Conservation (phyloP, 1,140 invertebrate species). For the Ceratina calcarata region DNA sequence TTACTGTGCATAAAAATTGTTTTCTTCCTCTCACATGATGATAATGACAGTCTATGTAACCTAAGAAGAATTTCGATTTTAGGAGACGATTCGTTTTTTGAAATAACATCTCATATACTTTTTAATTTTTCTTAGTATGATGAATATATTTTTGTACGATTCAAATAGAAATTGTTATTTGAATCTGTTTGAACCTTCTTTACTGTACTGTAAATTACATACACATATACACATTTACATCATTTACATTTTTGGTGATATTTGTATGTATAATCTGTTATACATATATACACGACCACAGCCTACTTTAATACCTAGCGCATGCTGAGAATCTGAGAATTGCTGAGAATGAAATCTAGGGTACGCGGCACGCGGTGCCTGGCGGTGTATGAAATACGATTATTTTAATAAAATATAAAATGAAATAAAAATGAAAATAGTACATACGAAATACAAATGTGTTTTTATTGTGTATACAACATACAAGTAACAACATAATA, state of each 20-base stretch:
- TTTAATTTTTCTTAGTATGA: neutral
- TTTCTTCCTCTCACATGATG: neutral
- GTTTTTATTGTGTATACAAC: too few relatives aligned
- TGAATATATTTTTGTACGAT: neutral
- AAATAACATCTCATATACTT: conserved; percentile 37
- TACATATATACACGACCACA: too few relatives aligned
- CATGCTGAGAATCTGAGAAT: too few relatives aligned
- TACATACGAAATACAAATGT: too few relatives aligned
- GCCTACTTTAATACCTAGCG: too few relatives aligned
- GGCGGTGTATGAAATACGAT: too few relatives aligned
- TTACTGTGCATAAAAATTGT: conserved; percentile 9
- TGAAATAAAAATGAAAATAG: neutral
- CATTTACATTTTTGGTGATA: neutral
- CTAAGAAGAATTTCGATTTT: conserved; percentile 12
- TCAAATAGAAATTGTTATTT: neutral
- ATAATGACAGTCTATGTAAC: conserved; percentile 23
- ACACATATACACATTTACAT: neutral
- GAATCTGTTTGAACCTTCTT: neutral
- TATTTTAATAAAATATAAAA: neutral
- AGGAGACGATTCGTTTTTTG: conserved; percentile 19
- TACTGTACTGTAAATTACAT: neutral
- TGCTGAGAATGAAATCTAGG: too few relatives aligned
- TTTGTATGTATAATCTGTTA: too few relatives aligned
- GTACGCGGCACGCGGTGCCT: too few relatives aligned
- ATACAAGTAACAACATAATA: too few relatives aligned